Conservation (phyloP, 2,888 invertebrate genomes). For the Hirtodrosophila trivittata region DNA sequence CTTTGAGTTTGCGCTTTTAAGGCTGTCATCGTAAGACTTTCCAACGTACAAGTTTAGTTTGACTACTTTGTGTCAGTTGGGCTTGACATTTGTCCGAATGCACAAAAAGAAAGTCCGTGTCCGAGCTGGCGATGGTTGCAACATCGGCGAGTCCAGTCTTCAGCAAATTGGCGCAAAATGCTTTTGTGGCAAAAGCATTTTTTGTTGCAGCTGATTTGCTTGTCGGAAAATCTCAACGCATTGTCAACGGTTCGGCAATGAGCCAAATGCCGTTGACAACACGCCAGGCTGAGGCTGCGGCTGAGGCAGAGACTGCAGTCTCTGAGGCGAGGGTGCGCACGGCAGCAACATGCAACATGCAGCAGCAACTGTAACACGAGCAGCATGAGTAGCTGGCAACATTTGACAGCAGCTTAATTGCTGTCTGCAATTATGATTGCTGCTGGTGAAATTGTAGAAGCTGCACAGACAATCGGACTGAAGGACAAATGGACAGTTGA, state of each 20-base stretch:
- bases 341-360: slow-evolving; percentile 42
- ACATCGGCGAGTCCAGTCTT: slow-evolving; percentile 13
- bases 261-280: slow-evolving; percentile 66
- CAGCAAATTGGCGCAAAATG: slow-evolving; percentile 73
- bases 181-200: slow-evolving; percentile 50
- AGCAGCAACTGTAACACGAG: slow-evolving; percentile 71
- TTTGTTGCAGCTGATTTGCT: slow-evolving; percentile 65
- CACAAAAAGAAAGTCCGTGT: slow-evolving; percentile 76
- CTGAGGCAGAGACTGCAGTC: slow-evolving; percentile 21
- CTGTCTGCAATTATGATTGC: slow-evolving; percentile 76
- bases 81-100: slow-evolving; percentile 44
- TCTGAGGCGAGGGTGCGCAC: slow-evolving; percentile 35
- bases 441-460: slow-evolving; percentile 68
- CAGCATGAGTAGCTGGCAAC: slow-evolving; percentile 70
- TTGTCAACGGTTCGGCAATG: slow-evolving; percentile 62
- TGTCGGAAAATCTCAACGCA: slow-evolving; percentile 81
- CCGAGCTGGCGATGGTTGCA: slow-evolving; percentile 28
- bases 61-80: slow-evolving; percentile 64
- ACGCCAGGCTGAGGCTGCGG: slow-evolving; percentile 35
- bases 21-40: slow-evolving; percentile 23
- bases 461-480: slow-evolving; percentile 13
- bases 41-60: slow-evolving; percentile 18
- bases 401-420: slow-evolving; percentile 75
- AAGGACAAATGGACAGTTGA: slow-evolving; percentile 9
- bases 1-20: slow-evolving; percentile 33